Evolutionary conservation across 2,888 invertebrate species (phyloP), one percentile per base, ranked within the genome.

Genomic region (Caenorhabditis drosophilae): DNA sequence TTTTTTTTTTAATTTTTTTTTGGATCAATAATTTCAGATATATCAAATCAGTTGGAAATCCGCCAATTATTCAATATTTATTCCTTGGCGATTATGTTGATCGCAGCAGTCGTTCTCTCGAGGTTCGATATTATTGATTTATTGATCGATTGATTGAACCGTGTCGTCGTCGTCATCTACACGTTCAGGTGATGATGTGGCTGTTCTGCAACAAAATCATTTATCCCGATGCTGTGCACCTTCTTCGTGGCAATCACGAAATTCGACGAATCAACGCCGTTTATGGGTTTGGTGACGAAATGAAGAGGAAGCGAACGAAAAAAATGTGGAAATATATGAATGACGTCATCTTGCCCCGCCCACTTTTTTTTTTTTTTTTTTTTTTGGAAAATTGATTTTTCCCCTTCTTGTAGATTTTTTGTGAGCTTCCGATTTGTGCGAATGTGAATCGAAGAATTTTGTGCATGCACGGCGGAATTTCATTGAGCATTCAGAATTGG

Each of bases 401-500:
- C n/a, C n/a, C n/a, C n/a, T n/a, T n/a, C n/a, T n/a, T n/a, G n/a
- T n/a, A n/a, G n/a, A n/a, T n/a, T 44, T 44, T 47, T 42, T 18
- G 70, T 59, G 77, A 78, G 47, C 44, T 79, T 20, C 78, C 79
- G 18, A 52, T 79, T 1, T 70, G 71, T 45, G 78, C 76, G 11
- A 42, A 57, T 36, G 68, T 79, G 35, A 58, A 62, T 18, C 57
- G 60, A 2, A 61, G 68, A 22, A 75, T 77, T 22, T 56, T 79
- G 25, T 72, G 73, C 50, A 75, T 76, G 75, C 79, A 79, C 48
- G 79, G 79, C 2, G 79, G 79, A 25, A 68, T 79, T 26, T 77
- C 77, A n/a, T 63, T 68, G 23, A 62, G 67, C 26, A 78, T 77
- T 47, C 67, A 67, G 47, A 56, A 42, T 23, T 73, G 75, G 75